Base-by-base conservation (phyloP, 2,797 vertebrate genomes). In the Enteromius paludinosus region DNA sequence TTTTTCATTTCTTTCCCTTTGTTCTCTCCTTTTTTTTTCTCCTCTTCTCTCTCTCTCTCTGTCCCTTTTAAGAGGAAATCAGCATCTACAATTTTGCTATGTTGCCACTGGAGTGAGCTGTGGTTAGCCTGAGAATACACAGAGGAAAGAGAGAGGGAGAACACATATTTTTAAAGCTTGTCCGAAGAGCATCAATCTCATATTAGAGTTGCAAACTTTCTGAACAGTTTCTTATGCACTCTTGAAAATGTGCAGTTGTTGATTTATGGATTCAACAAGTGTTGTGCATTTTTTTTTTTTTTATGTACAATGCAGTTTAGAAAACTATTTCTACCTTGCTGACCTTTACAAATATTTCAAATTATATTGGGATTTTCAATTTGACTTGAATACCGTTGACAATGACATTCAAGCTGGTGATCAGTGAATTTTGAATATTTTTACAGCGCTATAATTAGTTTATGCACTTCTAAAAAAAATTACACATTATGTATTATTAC, bases 81-180 rank as follows among this genome's bases (percentile, higher is more conserved):
- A 18, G 68, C 78, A 47, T 82, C 82, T 68, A 83, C 73, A 72
- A 56, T 83, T 87, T 79, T 84, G 38, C 47, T 49, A 52, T 77
- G 43, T 78, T 69, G 84, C 88, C 84, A 77, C 86, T 86, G 81
- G 87, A 85, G 85, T 83, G 85, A 89, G 86, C 88, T 75, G 85
- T 82, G 47, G 84, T 70, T 76, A 70, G 76, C 41, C 66, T 35
- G 76, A 72, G 62, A 78, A 45, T 25, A 66, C 11, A 52, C 10
- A 20, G 35, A 23, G n/a, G 30, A n/a, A 5, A 30, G 47, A 69
- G 17, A 18, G 47, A 38, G 25, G n/a, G 18, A 70, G 69, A 70
- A 4, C n/a, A 69, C n/a, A 28, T 18, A 14, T 56, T 56, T 68
- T 17, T 62, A 14, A 45, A 74, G 70, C 73, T 43, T 30, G 56